These are phyloP conservation scores for Bombus superbus DNA, from an alignment of 1,140 invertebrate species.

Conservation along the genomic window DNA sequence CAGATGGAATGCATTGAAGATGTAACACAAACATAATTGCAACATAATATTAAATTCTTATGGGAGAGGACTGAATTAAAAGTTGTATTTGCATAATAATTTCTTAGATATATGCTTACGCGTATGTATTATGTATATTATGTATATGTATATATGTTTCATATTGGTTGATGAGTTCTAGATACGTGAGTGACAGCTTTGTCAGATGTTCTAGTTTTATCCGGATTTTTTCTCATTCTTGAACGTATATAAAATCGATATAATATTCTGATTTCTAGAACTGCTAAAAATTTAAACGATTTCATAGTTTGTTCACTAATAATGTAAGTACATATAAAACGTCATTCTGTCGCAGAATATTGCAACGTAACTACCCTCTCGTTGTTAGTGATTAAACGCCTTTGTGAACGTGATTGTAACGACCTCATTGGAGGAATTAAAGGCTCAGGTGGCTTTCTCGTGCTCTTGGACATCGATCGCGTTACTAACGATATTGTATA, in stretches of 20 bases:
- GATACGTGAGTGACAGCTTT: not conserved
- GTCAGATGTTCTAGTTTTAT: constrained; percentile 22
- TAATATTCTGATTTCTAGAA: not conserved
- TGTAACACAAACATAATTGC: not conserved
- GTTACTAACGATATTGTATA: too few species aligned
- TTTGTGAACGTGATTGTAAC: constrained; percentile 23
- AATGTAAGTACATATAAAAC: not conserved
- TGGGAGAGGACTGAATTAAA: not conserved
- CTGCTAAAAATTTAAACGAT: not conserved
- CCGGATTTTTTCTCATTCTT: not conserved
- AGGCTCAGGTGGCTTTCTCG: constrained; percentile 36
- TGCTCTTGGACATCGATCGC: constrained; percentile 31
- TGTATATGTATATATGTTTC: not conserved
- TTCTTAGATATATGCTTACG: not conserved
- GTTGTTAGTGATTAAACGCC: constrained; percentile 15
- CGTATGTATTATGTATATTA: not conserved
- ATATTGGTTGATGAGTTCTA: not conserved
- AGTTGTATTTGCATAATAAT: not conserved
- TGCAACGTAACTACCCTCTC: too few species aligned
- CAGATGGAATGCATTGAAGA: not conserved
- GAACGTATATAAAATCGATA: constrained; percentile 8
- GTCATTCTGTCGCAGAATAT: not conserved
- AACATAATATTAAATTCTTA: not conserved
- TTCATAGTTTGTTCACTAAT: not conserved
- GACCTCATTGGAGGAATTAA: constrained; percentile 40